These are phyloP conservation scores for Diploptera punctata DNA, from an alignment of 2,888 invertebrate species.

Conservation along the genomic window DNA sequence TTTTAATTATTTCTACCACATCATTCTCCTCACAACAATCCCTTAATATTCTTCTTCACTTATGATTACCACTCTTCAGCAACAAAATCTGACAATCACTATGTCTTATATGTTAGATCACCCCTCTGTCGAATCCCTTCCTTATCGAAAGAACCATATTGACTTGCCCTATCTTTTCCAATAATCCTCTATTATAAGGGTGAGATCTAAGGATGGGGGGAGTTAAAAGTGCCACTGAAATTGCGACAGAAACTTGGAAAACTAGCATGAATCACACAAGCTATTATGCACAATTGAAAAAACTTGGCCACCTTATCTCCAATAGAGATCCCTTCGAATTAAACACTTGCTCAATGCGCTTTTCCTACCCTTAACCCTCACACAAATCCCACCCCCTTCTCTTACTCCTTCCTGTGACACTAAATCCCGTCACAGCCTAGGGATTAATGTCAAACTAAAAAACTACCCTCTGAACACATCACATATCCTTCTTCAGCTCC, in stretches of 20 bases:
- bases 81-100: too few species aligned
- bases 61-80: too few species aligned
- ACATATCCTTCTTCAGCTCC: not conserved
- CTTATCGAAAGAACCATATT: not conserved
- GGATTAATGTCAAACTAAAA: conserved; percentile 31
- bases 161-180: not conserved
- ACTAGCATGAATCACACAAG: conserved; percentile 4
- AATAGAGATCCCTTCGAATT: not conserved
- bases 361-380: conserved; percentile 9
- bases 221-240: not conserved
- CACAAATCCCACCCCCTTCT: conserved; percentile 10
- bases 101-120: too few species aligned
- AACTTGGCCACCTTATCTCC: conserved; percentile 13
- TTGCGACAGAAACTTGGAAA: conserved; percentile 3
- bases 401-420: conserved; percentile 10
- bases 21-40: too few species aligned
- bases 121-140: not conserved
- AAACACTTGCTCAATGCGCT: conserved; percentile 22
- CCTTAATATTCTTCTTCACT: too few species aligned
- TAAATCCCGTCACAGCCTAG: conserved; percentile 24
- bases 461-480: conserved; percentile 17
- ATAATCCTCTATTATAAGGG: not conserved
- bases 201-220: not conserved
- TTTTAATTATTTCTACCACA: too few species aligned
- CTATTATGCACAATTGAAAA: conserved; percentile 18